Evolutionary conservation across 2,113 vertebrate genomes (phyloP).

Genomic region (Nibea coibor): DNA sequence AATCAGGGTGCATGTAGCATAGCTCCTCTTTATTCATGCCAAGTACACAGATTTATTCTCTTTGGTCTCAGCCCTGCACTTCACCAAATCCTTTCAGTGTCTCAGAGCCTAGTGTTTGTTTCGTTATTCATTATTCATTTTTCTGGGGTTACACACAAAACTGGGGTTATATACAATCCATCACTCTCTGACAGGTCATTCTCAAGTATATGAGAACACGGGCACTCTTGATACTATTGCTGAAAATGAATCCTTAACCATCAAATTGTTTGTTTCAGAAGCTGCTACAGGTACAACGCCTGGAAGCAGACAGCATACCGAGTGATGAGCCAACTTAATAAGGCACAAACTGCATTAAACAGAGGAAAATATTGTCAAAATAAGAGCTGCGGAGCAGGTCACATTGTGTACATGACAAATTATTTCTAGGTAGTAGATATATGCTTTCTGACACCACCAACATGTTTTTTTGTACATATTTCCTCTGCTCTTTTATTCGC

Average conservation of each 20-base stretch:
- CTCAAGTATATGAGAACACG: constrained; percentile 16
- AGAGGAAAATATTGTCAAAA: constrained; percentile 1
- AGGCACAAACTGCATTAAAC: not conserved
- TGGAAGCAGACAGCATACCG: constrained; percentile 23
- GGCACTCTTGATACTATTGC: constrained; percentile 6
- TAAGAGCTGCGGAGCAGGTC: not conserved
- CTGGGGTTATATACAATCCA: constrained; percentile 3
- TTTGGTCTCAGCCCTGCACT: constrained; percentile 16
- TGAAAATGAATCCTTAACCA: constrained; percentile 29
- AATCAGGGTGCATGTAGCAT: not conserved
- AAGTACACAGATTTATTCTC: constrained; percentile 37
- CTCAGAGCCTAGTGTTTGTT: constrained; percentile 11
- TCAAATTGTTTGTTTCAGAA: constrained; percentile 31
- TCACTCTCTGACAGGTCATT: constrained; percentile 44
- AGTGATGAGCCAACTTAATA: not conserved
- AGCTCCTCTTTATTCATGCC: constrained; percentile 31
- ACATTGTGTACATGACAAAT: not conserved
- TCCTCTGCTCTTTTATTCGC: not conserved
- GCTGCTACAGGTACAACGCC: not conserved
- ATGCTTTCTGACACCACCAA: not conserved
- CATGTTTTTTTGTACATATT: not conserved
- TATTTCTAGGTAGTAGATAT: constrained; percentile 12
- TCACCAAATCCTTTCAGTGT: constrained; percentile 21
- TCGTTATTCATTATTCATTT: constrained; percentile 1
- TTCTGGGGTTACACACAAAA: not conserved